A percentile compares a stretch with the other conserved stretches of the same genome.
phyloP scores from a whole-genome alignment of 2,888 invertebrate genomes.

The Aelia acuminata region DNA sequence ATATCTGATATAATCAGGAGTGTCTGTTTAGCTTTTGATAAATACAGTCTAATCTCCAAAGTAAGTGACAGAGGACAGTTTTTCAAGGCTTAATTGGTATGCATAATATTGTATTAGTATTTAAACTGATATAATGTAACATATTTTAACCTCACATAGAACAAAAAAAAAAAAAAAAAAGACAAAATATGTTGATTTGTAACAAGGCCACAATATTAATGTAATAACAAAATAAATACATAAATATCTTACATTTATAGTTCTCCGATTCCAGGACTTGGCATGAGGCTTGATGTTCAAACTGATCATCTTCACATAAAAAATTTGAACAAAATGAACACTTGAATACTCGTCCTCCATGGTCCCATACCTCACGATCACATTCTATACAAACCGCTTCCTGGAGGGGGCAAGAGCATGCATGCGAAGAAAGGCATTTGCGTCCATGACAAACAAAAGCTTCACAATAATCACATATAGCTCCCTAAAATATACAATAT shows the following conservation, averaged over 20 bases:
- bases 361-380: conserved; percentile 95
- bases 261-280: conserved; percentile 95
- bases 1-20: no score
- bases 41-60: no score
- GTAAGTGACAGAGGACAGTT: no score
- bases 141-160: not conserved
- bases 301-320: conserved; percentile 95
- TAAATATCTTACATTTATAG: conserved; percentile 85
- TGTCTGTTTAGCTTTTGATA: no score
- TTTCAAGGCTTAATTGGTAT: no score
- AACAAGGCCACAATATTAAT: not conserved
- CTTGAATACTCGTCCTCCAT: conserved; percentile 91
- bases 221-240: no score
- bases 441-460: conserved; percentile 97
- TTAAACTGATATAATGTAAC: no score
- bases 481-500: conserved; percentile 78
- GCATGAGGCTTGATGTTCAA: conserved; percentile 97
- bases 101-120: no score
- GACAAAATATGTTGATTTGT: not conserved
- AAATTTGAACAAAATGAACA: conserved; percentile 92
- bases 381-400: conserved; percentile 94
- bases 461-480: conserved; percentile 97
- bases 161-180: no score
- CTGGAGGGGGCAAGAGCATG: conserved; percentile 90
- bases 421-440: conserved; percentile 90